A percentile compares a stretch with the other conserved stretches of the same genome.
Conservation (phyloP, 1,140 invertebrate genomes). For the Glossosoma conforme region DNA sequence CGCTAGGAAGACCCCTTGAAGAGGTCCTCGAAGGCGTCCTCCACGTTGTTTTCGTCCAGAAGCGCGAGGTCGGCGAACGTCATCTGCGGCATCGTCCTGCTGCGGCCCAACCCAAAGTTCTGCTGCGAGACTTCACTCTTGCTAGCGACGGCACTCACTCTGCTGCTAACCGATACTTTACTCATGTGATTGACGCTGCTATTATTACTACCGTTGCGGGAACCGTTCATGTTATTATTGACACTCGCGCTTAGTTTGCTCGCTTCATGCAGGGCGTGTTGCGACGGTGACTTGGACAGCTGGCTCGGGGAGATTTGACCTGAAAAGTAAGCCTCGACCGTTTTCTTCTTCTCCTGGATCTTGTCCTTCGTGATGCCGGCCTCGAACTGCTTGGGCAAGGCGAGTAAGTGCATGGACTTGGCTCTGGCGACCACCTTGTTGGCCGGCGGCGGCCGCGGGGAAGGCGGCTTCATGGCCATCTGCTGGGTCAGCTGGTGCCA, state of each 20-base stretch:
- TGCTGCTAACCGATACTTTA: conserved; percentile 16
- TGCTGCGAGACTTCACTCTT: conserved; percentile 45
- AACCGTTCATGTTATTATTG: conserved; percentile 1
- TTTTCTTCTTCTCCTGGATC: conserved; percentile 66
- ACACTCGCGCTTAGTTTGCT: conserved; percentile 20
- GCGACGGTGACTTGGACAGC: conserved; percentile 29
- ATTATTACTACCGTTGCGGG: not conserved
- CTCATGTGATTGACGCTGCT: not conserved
- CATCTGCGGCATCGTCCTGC: conserved; percentile 68
- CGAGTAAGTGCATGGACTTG: conserved; percentile 66
- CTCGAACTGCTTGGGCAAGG: conserved; percentile 71
- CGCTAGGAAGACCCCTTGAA: conserved; percentile 50
- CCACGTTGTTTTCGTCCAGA: conserved; percentile 65
- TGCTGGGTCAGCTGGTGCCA: conserved; percentile 62
- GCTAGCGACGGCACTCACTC: conserved; percentile 39
- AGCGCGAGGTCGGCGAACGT: conserved; percentile 57
- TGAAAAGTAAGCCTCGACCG: conserved; percentile 74
- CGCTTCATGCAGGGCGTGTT: conserved; percentile 25
- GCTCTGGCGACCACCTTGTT: conserved; percentile 54
- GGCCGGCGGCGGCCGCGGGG: conserved; percentile 36
- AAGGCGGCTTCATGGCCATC: conserved; percentile 35
- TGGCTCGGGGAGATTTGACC: conserved; percentile 40
- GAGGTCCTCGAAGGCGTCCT: conserved; percentile 71
- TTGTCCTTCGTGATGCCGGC: conserved; percentile 69
- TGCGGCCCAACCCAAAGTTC: conserved; percentile 54